phyloP scores from a whole-genome alignment of 2,113 vertebrate species.

The Nestor notabilis region DNA sequence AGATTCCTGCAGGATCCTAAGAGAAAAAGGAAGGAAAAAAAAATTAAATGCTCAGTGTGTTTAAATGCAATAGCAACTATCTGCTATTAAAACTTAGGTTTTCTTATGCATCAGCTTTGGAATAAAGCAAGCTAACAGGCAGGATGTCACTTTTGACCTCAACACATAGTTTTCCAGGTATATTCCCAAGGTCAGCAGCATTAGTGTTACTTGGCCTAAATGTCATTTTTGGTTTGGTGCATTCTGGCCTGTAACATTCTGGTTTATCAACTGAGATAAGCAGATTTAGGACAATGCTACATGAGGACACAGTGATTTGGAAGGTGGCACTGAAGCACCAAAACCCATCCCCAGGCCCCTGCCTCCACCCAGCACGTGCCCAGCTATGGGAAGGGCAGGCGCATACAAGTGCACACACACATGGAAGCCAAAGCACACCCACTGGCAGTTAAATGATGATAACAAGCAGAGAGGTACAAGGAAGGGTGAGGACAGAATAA shows the following conservation, averaged over 20 bases:
- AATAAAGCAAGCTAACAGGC: not conserved
- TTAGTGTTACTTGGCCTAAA: not conserved
- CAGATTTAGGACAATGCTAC: not conserved
- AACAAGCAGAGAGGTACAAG: not conserved
- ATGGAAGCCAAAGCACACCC: not conserved
- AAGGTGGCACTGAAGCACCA: not conserved
- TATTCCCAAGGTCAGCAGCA: not conserved
- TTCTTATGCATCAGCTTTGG: not conserved
- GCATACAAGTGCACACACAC: fast-evolving
- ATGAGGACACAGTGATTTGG: not conserved
- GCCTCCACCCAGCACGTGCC: fast-evolving
- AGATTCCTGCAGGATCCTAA: slow-evolving; percentile 97
- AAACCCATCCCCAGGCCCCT: not conserved
- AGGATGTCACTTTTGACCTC: not conserved
- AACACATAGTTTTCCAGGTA: not conserved
- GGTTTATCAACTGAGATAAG: not conserved
- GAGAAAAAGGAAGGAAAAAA: slow-evolving; percentile 24
- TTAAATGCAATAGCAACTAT: not conserved
- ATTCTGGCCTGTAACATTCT: not conserved
- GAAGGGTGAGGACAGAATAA: slow-evolving; percentile 10
- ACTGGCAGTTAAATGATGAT: fast-evolving
- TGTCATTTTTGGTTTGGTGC: not conserved
- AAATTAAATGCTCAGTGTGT: fast-evolving
- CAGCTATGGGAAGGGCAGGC: not conserved
- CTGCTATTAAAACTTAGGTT: not conserved